Evolutionary conservation across 2,888 invertebrate species (phyloP), one percentile per base, ranked within the genome.

Genomic region (Limnephilus rhombicus): DNA sequence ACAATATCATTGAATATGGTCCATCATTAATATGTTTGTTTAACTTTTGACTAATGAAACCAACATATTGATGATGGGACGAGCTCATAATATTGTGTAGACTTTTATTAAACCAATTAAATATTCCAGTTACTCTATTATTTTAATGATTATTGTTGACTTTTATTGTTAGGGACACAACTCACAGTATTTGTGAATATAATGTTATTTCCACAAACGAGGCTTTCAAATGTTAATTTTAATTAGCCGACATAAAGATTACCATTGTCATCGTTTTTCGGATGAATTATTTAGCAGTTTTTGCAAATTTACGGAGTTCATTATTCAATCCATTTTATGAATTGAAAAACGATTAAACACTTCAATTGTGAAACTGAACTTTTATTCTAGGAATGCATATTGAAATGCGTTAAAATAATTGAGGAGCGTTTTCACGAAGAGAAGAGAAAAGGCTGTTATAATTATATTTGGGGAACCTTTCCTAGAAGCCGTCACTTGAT

Each of bases 391-490:
- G 12, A 45, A 45, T 12, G 12, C 45, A 45, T 45, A 45, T 12
- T 12, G 0, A 45, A 45, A 41, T 9, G 3, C 4, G 41, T 41
- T 41, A 7, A 41, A 41, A 41, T 41, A 41, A 41, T 41, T 41
- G 41, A 41, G 41, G 41, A 41, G 41, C 41, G 9, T 41, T 41
- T 37, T 41, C 41, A 41, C 37, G 5, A 37, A 37, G 37, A 37
- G 5, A 37, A 37, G 37, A 37, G 2, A 37, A 37, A 37, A 37
- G 93, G 93, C 92, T 93, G 94, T 93, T 94, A 94, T 94, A 94
- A 94, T 94, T 94, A 92, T 94, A 93, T 94, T 94, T 94, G 94
- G 94, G 94, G 94, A 94, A 94, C 95, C 94, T 93, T 89, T 92
- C 85, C 85, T 68, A 83, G 89, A 68, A 41, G 85, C 90, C 91